phyloP scores from a whole-genome alignment of 1,140 invertebrate genomes.

The Cardiocondyla obscurior region DNA sequence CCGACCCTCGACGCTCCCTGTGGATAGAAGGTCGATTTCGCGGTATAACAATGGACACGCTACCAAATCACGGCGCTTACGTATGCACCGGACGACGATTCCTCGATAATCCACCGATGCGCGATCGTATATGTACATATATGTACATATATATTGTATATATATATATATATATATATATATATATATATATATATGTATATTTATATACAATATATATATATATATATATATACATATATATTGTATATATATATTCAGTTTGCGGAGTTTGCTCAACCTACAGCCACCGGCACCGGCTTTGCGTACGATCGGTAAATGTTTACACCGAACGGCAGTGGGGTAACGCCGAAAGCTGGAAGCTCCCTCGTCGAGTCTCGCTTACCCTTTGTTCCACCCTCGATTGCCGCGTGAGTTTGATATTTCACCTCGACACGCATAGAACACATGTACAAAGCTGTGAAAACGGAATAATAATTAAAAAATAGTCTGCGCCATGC shows the following conservation, averaged over 20 bases:
- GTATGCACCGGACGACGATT: constrained; percentile 54
- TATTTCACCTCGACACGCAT: not conserved
- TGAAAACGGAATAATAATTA: not conserved
- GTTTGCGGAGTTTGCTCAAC: constrained; percentile 57
- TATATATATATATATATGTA: not conserved
- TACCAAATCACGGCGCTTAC: constrained; percentile 52
- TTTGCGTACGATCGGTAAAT: constrained; percentile 72
- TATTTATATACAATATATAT: not conserved
- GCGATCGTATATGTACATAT: constrained; percentile 22
- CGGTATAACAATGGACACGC: constrained; percentile 48
- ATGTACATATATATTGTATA: not conserved
- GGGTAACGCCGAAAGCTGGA: constrained; percentile 40
- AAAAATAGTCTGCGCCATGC: not conserved
- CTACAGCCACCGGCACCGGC: constrained; percentile 65
- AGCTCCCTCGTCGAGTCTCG: constrained; percentile 20
- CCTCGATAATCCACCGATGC: constrained; percentile 47
- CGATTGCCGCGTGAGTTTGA: constrained; percentile 4
- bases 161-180: not conserved
- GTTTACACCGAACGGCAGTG: constrained; percentile 62
- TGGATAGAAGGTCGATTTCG: constrained; percentile 45
- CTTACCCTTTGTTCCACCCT: constrained; percentile 41
- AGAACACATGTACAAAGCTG: not conserved
- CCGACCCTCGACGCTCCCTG: constrained; percentile 19
- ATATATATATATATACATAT: constrained; percentile 28
- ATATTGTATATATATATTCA: constrained; percentile 42